These are phyloP conservation scores for Bombus picipes DNA, from an alignment of 1,140 invertebrate species.

Conservation along the genomic window DNA sequence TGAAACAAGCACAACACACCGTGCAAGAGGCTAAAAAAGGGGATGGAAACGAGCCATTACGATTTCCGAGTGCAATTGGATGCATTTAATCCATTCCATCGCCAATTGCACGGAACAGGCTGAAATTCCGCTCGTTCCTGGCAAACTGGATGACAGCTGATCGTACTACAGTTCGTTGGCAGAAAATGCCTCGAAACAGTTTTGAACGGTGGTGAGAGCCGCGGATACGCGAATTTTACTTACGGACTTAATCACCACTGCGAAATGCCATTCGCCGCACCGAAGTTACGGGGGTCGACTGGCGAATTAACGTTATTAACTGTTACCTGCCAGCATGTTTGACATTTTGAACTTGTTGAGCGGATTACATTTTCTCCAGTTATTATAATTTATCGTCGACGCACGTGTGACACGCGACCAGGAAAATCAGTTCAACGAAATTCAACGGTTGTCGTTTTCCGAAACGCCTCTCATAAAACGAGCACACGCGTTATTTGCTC, in stretches of 20 bases:
- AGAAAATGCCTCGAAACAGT: constrained; percentile 58
- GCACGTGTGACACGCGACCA: constrained; percentile 5
- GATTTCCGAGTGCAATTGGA: constrained; percentile 58
- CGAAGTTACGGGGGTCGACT: not conserved
- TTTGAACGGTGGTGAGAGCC: constrained; percentile 28
- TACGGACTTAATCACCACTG: constrained; percentile 60
- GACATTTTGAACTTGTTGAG: constrained; percentile 56
- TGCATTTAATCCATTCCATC: constrained; percentile 67
- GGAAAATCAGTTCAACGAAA: not conserved
- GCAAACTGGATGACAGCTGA: constrained; percentile 60
- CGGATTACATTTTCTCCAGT: constrained; percentile 26
- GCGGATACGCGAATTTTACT: constrained; percentile 56
- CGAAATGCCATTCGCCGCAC: constrained; percentile 34
- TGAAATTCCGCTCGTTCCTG: constrained; percentile 48
- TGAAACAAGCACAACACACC: not conserved
- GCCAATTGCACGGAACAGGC: constrained; percentile 60
- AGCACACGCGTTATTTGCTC: no score
- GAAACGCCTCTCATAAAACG: not conserved
- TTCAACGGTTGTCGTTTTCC: not conserved
- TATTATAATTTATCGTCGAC: constrained; percentile 43
- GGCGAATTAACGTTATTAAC: constrained; percentile 65
- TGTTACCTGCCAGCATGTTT: constrained; percentile 40
- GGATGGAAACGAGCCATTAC: constrained; percentile 15
- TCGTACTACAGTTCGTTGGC: constrained; percentile 46
- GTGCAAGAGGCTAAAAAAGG: no score